Percentiles rank a stretch among this genome's conserved stretches.
Evolutionary conservation across 2,797 vertebrate species (phyloP).

Genomic region (Melanotaenia boesemani): DNA sequence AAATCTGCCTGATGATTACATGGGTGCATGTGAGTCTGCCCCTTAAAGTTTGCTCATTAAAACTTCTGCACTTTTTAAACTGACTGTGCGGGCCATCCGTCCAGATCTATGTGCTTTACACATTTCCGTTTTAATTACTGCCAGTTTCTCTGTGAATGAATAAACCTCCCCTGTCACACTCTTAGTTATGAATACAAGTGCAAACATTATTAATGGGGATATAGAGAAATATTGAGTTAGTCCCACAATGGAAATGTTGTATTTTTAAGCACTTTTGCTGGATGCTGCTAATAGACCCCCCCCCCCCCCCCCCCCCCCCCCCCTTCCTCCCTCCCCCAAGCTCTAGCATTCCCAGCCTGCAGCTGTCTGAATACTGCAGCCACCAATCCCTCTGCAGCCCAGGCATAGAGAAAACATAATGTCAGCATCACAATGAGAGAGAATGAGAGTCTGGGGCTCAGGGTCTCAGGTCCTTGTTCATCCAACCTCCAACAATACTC

Average conservation of each 20-base stretch:
- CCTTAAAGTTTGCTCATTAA: slow-evolving; percentile 64
- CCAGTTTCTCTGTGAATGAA: slow-evolving; percentile 58
- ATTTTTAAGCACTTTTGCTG: slow-evolving; percentile 40
- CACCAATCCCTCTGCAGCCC: slow-evolving; percentile 58
- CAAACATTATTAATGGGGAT: slow-evolving; percentile 10
- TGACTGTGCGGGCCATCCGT: slow-evolving; percentile 38
- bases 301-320: neutral
- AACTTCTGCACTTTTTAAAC: slow-evolving; percentile 47
- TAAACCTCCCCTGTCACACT: slow-evolving; percentile 40
- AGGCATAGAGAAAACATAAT: slow-evolving; percentile 60
- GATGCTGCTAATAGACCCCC: slow-evolving; percentile 29
- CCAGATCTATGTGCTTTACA: slow-evolving; percentile 46
- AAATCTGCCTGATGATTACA: slow-evolving; percentile 6
- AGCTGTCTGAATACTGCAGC: slow-evolving; percentile 70
- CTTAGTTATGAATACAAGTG: slow-evolving; percentile 32
- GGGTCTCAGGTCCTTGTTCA: slow-evolving; percentile 69
- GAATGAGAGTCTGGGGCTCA: slow-evolving; percentile 35
- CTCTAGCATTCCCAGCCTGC: neutral
- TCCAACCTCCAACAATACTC: slow-evolving; percentile 8
- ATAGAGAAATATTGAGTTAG: slow-evolving; percentile 27
- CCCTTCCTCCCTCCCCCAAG: neutral
- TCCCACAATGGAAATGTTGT: slow-evolving; percentile 33
- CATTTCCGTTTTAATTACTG: slow-evolving; percentile 61
- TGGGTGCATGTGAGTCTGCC: slow-evolving; percentile 5
- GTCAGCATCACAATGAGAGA: slow-evolving; percentile 69